Evolutionary conservation across 2,797 vertebrate genomes (phyloP).

Genomic region (Tenualosa thibaudeaui): DNA sequence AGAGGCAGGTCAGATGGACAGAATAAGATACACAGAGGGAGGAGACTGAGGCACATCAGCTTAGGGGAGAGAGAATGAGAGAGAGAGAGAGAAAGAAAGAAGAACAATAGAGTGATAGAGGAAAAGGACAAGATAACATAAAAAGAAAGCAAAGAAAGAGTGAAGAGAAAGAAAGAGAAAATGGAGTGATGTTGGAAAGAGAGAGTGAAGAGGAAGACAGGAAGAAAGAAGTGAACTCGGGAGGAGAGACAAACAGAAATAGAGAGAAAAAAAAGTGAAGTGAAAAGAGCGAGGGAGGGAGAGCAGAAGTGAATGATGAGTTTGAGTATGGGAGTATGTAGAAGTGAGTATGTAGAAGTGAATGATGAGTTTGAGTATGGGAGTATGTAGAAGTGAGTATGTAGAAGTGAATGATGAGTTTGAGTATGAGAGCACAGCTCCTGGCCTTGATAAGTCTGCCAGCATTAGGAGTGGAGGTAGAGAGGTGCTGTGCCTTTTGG

Average conservation of each 20-base stretch:
- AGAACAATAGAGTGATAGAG: background rate
- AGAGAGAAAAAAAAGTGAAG: background rate
- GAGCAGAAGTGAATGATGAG: background rate
- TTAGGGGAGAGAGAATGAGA: background rate
- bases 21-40: background rate
- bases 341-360: no score
- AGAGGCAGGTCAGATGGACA: background rate
- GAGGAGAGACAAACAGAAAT: background rate
- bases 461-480: constrained; percentile 39
- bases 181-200: no score
- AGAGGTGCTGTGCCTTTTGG: constrained; percentile 25
- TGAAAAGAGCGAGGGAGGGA: constrained; percentile 1
- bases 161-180: no score
- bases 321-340: no score
- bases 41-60: no score
- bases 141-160: background rate
- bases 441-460: constrained; percentile 53
- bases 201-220: background rate
- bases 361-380: no score
- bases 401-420: background rate
- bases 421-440: background rate
- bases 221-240: background rate
- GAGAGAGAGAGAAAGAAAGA: background rate
- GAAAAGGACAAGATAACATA: background rate
- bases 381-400: no score